Evolutionary conservation across 2,888 invertebrate species (phyloP).

Genomic region (Ochlodes sylvanus): DNA sequence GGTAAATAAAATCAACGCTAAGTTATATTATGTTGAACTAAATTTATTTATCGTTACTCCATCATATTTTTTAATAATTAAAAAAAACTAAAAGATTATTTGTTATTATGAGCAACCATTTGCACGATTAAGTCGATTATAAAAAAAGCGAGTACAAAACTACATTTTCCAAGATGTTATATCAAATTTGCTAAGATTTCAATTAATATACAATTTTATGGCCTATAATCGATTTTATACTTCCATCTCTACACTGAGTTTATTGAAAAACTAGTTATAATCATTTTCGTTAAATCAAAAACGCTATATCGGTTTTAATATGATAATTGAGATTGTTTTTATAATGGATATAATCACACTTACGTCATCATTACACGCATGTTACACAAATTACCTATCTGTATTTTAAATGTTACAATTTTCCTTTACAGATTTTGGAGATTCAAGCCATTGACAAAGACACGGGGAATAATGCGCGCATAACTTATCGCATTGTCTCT

Average conservation of each 20-base stretch:
- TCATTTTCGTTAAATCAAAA: conserved; percentile 9
- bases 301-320: conserved; percentile 4
- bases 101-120: no score
- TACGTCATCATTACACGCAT: neutral
- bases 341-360: conserved; percentile 4
- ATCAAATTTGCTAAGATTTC: conserved; percentile 5
- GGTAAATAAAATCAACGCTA: no score
- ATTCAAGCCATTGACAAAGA: conserved; percentile 96
- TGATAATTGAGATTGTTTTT: conserved; percentile 22
- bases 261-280: conserved; percentile 19
- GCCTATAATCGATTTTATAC: conserved; percentile 10
- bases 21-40: no score
- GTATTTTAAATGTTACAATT: conserved; percentile 12
- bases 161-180: neutral
- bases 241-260: neutral
- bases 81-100: no score
- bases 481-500: conserved; percentile 91
- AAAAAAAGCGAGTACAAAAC: neutral
- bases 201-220: conserved; percentile 15
- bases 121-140: no score
- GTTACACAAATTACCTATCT: neutral
- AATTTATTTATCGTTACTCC: no score
- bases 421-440: conserved; percentile 89
- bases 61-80: no score
- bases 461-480: conserved; percentile 96